These are phyloP conservation scores for Aldabrachelys gigantea DNA, from an alignment of 2,113 vertebrate genomes.

Conservation along the genomic window DNA sequence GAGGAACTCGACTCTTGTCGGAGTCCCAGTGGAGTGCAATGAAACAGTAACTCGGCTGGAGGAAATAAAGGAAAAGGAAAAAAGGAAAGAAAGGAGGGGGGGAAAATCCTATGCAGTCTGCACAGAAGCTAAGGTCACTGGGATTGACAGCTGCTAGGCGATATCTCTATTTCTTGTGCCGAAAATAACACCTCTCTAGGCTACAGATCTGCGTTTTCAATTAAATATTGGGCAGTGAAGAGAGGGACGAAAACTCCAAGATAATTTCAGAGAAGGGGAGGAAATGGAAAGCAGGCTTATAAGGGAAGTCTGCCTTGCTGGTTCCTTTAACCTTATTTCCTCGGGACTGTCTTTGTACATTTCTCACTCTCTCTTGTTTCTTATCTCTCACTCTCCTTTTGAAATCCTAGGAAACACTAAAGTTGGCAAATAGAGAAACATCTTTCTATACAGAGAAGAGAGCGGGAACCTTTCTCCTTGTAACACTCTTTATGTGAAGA, in stretches of 20 bases:
- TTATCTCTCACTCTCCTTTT: background rate
- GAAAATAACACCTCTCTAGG: slow-evolving; percentile 70
- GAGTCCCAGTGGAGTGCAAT: slow-evolving; percentile 66
- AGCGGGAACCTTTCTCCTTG: background rate
- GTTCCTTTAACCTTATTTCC: slow-evolving; percentile 39
- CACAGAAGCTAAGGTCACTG: slow-evolving; percentile 69
- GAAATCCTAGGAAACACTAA: background rate
- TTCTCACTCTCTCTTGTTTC: background rate
- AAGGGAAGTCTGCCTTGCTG: background rate
- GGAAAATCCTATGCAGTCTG: background rate
- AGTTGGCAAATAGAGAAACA: background rate
- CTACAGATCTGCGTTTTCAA: slow-evolving; percentile 62
- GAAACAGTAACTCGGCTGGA: slow-evolving; percentile 67
- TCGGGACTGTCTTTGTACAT: background rate
- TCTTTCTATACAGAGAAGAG: background rate
- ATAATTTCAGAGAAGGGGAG: slow-evolving; percentile 49
- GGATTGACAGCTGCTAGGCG: slow-evolving; percentile 75
- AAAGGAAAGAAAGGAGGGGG: background rate
- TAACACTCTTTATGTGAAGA: background rate
- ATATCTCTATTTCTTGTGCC: slow-evolving; percentile 61
- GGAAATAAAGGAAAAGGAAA: slow-evolving; percentile 41
- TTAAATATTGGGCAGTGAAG: slow-evolving; percentile 54
- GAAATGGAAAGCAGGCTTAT: slow-evolving; percentile 40
- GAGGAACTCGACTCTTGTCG: slow-evolving; percentile 64
- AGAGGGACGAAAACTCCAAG: background rate